A percentile compares a stretch with the other conserved stretches of the same genome.
phyloP scores from a whole-genome alignment of 2,113 vertebrate species.

The Pogona vitticeps region DNA sequence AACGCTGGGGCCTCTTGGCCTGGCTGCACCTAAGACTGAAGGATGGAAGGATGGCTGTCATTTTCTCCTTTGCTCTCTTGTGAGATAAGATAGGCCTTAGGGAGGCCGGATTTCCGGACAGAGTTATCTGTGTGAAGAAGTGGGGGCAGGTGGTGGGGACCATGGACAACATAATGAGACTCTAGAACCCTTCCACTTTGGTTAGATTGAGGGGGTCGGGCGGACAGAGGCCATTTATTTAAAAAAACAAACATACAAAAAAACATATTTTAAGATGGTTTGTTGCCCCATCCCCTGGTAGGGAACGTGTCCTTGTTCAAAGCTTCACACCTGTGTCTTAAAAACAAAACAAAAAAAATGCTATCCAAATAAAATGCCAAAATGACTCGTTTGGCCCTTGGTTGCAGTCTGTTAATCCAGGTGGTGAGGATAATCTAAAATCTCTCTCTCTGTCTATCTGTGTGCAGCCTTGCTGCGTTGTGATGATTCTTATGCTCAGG shows the following conservation, averaged over 20 bases:
- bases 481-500: slow-evolving; percentile 15
- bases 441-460: too few relatives aligned
- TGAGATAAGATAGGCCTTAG: neutral
- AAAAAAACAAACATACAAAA: neutral
- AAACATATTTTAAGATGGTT: neutral
- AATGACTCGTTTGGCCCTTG: slow-evolving; percentile 17
- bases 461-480: neutral
- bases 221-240: neutral
- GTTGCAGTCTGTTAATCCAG: neutral
- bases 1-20: neutral
- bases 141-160: neutral
- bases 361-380: slow-evolving; percentile 10
- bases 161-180: neutral
- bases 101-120: too few relatives aligned
- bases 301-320: neutral
- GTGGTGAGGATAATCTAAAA: neutral
- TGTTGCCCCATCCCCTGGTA: neutral
- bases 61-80: neutral
- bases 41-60: neutral
- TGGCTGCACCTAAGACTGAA: neutral
- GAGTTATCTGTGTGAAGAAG: neutral
- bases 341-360: neutral
- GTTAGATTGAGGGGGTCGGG: neutral
- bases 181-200: too few relatives aligned
- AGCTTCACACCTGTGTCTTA: slow-evolving; percentile 32